Evolutionary conservation across 2,797 vertebrate species (phyloP).

Genomic region (Gymnopithys bicolor): DNA sequence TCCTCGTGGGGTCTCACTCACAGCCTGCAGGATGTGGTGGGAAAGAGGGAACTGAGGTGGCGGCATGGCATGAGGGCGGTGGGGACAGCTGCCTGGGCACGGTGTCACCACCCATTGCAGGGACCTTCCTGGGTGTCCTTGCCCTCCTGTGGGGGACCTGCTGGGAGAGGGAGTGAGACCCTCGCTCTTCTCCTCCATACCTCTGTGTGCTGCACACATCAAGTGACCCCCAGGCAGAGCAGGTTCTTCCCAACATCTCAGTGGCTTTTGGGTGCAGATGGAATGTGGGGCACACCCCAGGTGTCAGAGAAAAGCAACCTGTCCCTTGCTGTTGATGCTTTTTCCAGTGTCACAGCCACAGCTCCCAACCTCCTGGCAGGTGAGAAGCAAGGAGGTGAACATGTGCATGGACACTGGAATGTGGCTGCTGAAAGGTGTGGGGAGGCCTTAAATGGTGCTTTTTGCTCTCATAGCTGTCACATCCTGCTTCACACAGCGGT

Average conservation of each 20-base stretch:
- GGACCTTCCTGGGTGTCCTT: neutral
- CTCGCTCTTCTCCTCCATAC: rapidly evolving
- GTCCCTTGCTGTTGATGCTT: neutral
- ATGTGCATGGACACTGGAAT: rapidly evolving
- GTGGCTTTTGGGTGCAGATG: neutral
- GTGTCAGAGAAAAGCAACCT: neutral
- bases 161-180: neutral
- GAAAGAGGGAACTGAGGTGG: rapidly evolving
- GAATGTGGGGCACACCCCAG: neutral
- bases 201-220: neutral
- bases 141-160: neutral
- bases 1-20: rapidly evolving
- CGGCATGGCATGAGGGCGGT: rapidly evolving
- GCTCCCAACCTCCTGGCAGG: neutral
- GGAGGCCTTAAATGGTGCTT: neutral
- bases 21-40: rapidly evolving
- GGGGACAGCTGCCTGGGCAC: rapidly evolving
- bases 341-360: rapidly evolving
- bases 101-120: rapidly evolving
- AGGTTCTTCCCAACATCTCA: neutral
- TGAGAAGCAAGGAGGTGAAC: neutral
- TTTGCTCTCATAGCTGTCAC: neutral
- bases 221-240: rapidly evolving
- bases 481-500: neutral
- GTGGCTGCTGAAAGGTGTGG: neutral